Base-by-base conservation (phyloP, 2,888 invertebrate genomes). In the Sthenelais limicola region DNA sequence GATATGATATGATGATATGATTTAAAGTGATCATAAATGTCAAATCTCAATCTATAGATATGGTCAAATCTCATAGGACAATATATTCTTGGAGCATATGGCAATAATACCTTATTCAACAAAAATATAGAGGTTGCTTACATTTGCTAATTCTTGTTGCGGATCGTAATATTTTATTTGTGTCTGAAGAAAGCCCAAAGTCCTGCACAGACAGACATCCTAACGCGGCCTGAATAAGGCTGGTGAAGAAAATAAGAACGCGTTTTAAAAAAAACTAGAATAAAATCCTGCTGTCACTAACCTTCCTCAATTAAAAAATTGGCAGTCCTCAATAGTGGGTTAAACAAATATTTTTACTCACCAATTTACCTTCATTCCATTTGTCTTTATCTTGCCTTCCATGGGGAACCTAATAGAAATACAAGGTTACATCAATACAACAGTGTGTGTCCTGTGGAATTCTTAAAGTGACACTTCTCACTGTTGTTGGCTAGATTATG, bases 141-240 rank as follows among this genome's bases (percentile, higher is more conserved):
- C 94, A 93, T 89, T 91, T 92, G 76, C 91, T 89, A 56, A 94
- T 88, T 79, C 93, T 90, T 74, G 91, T 91, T 3, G 92, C 92
- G 72, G 90, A 91, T 80, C 92, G 89, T 88, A 93, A 90, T 66
- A 94, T 91, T 85, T 91, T 92, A 79, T 89, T 88, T 3, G 92
- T 90, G 84, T 94, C 94, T 84, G 92, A 92, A 77, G 90, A 89
- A 32, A 94, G 88, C 0, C 92, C 91, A 33, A 92, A 91, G 80
- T 94, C 93, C 1, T 90, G 88, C 66, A 94, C 91, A 28, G 90
- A 89, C 47, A 93, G 88, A 82, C 92, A 92, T 1, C 93, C 93
- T 33, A 94, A 89, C 7, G 91, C 89, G 0, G 94, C 92, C 90
- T 94, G 94, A 74, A 94, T 91, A 67, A 94, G 87, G 82, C 93